Percentiles rank a stretch among this genome's conserved stretches.
phyloP scores from a whole-genome alignment of 2,113 vertebrate species.

The Grammomys dolichurus region DNA sequence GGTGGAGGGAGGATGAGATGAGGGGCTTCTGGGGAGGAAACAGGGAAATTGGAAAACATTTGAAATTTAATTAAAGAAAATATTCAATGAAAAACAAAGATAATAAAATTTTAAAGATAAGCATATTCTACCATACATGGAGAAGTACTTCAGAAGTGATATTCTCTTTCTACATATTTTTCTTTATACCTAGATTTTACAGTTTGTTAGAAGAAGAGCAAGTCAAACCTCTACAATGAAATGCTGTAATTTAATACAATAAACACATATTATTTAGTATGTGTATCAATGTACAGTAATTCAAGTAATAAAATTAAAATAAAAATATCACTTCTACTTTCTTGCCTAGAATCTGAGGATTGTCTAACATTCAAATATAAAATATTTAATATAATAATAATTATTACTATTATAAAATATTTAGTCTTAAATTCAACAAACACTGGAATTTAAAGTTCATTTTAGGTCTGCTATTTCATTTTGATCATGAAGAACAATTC shows the following conservation, averaged over 20 bases:
- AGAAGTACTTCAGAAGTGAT: neutral
- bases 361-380: neutral
- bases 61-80: too few species aligned
- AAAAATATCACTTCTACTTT: neutral
- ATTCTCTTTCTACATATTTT: neutral
- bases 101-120: too few species aligned
- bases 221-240: neutral
- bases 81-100: too few species aligned
- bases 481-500: neutral
- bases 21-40: too few species aligned
- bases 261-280: neutral
- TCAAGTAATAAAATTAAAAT: neutral
- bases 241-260: too few species aligned
- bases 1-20: too few species aligned
- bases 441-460: neutral
- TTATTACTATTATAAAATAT: too few species aligned
- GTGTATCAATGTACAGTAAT: neutral
- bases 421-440: neutral
- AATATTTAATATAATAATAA: neutral
- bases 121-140: neutral
- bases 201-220: neutral
- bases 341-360: neutral
- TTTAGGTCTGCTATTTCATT: neutral
- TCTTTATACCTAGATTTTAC: neutral
- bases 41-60: too few species aligned